Conservation (phyloP, 2,797 vertebrate genomes). For the Hylomyscus alleni region DNA sequence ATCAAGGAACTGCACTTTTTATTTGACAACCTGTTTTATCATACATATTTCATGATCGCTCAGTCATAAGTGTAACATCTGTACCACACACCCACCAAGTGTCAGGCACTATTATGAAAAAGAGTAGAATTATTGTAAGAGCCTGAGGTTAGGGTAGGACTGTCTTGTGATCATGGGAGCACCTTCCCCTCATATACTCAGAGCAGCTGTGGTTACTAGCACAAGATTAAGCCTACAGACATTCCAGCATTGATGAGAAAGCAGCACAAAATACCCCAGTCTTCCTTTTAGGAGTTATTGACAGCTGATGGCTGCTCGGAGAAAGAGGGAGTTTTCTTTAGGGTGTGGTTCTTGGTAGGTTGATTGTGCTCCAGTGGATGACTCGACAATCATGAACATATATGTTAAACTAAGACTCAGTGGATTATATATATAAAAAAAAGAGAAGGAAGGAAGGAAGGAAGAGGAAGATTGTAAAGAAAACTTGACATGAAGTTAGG, state of each 20-base stretch:
- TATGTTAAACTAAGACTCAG: neutral
- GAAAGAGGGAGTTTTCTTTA: too few species aligned
- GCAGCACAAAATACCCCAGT: neutral
- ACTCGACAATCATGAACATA: neutral
- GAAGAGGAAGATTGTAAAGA: fast-evolving
- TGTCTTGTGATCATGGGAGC: neutral
- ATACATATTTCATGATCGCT: neutral
- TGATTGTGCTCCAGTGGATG: neutral
- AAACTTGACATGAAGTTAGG: neutral
- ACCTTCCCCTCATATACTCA: neutral
- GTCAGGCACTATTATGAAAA: neutral
- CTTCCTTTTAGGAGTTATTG: too few species aligned
- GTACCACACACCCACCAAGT: neutral
- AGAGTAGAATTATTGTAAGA: neutral
- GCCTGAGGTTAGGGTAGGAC: neutral
- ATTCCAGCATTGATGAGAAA: neutral
- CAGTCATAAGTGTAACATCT: neutral
- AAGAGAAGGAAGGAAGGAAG: neutral
- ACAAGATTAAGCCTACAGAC: neutral
- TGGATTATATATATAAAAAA: neutral
- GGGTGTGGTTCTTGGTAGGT: neutral
- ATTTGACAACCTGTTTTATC: neutral
- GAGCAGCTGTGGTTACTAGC: neutral
- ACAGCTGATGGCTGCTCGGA: neutral
- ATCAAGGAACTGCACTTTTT: neutral